Base-by-base conservation (phyloP, 64 coral and sea anemone species). In the Stylophora pistillata region DNA sequence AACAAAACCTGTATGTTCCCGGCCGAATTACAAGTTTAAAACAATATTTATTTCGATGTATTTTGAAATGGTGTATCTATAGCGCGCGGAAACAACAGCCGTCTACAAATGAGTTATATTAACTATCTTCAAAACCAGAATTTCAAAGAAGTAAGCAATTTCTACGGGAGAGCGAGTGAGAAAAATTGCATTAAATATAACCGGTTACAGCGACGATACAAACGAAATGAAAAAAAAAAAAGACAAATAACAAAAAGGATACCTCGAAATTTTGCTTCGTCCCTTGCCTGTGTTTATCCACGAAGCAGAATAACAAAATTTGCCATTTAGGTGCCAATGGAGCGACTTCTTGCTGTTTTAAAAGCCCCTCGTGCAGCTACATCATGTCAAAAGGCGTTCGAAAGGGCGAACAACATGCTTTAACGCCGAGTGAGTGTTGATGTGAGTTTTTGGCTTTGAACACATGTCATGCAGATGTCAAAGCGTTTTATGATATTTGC, bases 391-490 rank as follows among this genome's bases (percentile, higher is more conserved):
- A 25, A 77, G n/a, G 10, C 53, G 25, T 79, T 79, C 77, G 56
- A 55, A 55, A 30, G 56, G 30, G 55, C 54, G 61, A 83, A 68
- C n/a, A 11, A 47, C 18, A 20, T 34, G n/a, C 11, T 10, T 53
- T 68, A 53, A 12, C 30, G 32, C 59, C 23, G 37, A 47, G 37
- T 4, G 37, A 83, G 4, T 25, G 23, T 32, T 27, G 60, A 9
- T 83, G 60, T n/a, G 47, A 12, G 52, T 28, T 68, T 83, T 21
- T n/a, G 34, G 64, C 21, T 25, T 68, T 52, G 21, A 68, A 32
- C 80, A 83, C 80, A 83, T 68, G 80, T 41, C 80, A 62, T 37
- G 26, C 30, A 64, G 78, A 47, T 59, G 59, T 82, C 58, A 82
- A 82, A 82, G 78, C 3, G 20, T 26, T 58, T 63, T 37, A 63